phyloP scores from a whole-genome alignment of 2,113 vertebrate genomes.

The Recurvirostra avosetta region DNA sequence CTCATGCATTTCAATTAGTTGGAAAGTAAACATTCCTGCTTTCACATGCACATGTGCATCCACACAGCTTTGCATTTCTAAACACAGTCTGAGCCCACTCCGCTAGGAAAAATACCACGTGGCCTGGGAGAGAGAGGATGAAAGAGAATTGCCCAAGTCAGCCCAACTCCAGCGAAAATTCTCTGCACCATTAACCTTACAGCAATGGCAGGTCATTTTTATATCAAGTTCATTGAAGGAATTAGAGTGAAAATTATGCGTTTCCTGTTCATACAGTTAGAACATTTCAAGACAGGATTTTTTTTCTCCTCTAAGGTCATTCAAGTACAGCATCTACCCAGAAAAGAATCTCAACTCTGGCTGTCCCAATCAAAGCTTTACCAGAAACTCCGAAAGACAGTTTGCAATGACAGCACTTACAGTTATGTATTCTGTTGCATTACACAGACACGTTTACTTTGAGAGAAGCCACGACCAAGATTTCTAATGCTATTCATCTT shows the following conservation, averaged over 20 bases:
- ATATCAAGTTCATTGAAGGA: neutral
- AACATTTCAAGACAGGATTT: neutral
- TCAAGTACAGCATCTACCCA: neutral
- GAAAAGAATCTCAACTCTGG: neutral
- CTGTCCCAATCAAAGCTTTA: slow-evolving; percentile 7
- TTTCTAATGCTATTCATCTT: neutral
- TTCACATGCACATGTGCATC: neutral
- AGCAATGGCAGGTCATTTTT: slow-evolving; percentile 7
- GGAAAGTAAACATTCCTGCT: neutral
- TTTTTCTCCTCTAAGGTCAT: neutral
- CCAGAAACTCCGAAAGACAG: slow-evolving; percentile 22
- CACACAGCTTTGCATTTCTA: neutral
- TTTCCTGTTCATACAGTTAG: neutral
- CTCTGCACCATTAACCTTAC: neutral
- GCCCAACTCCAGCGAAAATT: neutral
- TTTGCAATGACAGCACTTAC: neutral
- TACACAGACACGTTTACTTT: neutral
- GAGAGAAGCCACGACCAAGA: neutral
- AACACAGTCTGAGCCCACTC: neutral
- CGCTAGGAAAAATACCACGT: neutral
- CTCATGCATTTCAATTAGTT: neutral
- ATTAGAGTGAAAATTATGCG: slow-evolving; percentile 3
- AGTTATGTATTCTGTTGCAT: neutral
- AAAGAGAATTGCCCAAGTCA: neutral
- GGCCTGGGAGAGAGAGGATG: neutral